A percentile compares a stretch with the other conserved stretches of the same genome.
Conservation (phyloP, 2,888 invertebrate genomes). For the Choristoneura rosaceana region DNA sequence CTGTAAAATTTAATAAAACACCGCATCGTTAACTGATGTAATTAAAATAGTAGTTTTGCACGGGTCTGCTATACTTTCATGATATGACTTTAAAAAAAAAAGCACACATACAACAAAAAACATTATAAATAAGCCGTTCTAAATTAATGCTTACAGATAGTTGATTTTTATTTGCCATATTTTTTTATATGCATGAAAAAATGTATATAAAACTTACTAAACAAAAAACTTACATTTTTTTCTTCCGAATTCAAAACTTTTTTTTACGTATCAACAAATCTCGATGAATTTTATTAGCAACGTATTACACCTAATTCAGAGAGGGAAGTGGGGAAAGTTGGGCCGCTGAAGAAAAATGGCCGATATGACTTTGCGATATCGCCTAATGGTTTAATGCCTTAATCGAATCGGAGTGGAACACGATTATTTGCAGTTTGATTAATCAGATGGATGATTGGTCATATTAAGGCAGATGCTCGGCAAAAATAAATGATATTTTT, state of each 20-base stretch:
- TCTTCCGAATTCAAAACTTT: constrained; percentile 58
- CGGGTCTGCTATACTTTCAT: no score
- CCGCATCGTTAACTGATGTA: no score
- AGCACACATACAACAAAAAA: no score
- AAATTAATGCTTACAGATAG: no score
- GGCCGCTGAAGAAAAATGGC: constrained; percentile 75
- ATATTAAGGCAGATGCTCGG: constrained; percentile 38
- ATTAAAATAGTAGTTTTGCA: no score
- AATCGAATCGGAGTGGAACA: constrained; percentile 70
- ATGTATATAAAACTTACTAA: background rate
- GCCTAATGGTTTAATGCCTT: constrained; percentile 64
- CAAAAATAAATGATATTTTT: background rate
- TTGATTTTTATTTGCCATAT: no score
- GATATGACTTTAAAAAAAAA: no score
- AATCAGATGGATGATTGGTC: constrained; percentile 52
- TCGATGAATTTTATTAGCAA: constrained; percentile 73
- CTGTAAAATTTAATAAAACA: no score
- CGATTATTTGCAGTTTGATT: constrained; percentile 61
- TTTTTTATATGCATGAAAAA: no score
- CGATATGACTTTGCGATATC: constrained; percentile 62
- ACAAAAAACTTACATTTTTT: constrained; percentile 50
- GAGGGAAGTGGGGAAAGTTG: constrained; percentile 70
- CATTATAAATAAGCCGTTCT: no score
- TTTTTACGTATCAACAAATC: constrained; percentile 62
- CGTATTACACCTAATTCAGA: constrained; percentile 69